Percentiles rank a stretch among this genome's conserved stretches.
These are phyloP conservation scores for Noctua pronuba DNA, from an alignment of 2,888 invertebrate species.

Conservation along the genomic window DNA sequence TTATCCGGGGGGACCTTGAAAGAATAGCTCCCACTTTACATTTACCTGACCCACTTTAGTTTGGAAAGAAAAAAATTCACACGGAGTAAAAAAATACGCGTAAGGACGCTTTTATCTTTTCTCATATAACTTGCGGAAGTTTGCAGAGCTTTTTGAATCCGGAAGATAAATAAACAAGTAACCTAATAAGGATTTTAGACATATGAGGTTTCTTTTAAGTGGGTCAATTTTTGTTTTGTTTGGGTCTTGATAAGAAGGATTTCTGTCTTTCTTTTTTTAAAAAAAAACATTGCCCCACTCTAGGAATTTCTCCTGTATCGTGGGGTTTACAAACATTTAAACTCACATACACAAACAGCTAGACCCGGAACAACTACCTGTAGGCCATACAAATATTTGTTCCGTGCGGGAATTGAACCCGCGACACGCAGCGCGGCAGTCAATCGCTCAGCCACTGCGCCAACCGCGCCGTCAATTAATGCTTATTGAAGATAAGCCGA, in stretches of 20 bases:
- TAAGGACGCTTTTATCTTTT: slow-evolving; percentile 58
- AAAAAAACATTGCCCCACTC: no score
- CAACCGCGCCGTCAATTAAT: no score
- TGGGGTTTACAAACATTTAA: no score
- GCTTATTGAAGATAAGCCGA: background rate
- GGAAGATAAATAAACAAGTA: slow-evolving; percentile 39
- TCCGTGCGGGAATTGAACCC: no score
- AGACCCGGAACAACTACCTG: no score
- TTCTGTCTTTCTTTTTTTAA: no score
- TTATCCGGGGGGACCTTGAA: slow-evolving; percentile 63
- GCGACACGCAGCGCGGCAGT: no score
- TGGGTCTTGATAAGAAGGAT: background rate
- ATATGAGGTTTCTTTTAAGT: background rate
- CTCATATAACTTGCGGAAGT: slow-evolving; percentile 43
- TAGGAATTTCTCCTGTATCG: no score
- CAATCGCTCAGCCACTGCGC: no score
- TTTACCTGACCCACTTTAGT: slow-evolving; percentile 67
- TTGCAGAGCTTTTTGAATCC: slow-evolving; percentile 46
- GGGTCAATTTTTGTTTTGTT: background rate
- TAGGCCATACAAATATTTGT: no score
- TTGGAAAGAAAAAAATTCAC: slow-evolving; percentile 42
- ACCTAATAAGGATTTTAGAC: background rate
- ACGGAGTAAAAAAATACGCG: slow-evolving; percentile 48
- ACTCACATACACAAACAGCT: no score
- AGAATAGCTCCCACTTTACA: slow-evolving; percentile 55